Evolutionary conservation across 2,888 invertebrate genomes (phyloP).

Genomic region (Serrognathus titanus): DNA sequence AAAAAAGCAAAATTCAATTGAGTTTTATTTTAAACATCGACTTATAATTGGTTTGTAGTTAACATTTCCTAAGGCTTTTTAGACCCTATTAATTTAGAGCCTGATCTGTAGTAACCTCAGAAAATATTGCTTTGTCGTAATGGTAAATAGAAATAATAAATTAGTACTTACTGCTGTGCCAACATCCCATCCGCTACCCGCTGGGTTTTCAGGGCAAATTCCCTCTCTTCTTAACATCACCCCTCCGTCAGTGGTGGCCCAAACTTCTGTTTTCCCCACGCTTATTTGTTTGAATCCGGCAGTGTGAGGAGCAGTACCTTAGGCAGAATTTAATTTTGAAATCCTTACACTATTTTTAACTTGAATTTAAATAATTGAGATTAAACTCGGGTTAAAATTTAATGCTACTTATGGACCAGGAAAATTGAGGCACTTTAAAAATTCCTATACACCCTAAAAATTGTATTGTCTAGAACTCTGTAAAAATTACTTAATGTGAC

Average conservation of each 20-base stretch:
- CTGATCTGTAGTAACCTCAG: not conserved
- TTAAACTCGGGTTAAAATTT: too few species aligned
- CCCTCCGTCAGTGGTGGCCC: slow-evolving; percentile 73
- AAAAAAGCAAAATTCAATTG: not conserved
- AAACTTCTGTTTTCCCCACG: slow-evolving; percentile 66
- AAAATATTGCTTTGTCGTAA: not conserved
- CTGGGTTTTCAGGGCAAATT: slow-evolving; percentile 66
- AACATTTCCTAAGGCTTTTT: not conserved
- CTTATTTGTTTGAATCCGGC: slow-evolving; percentile 69
- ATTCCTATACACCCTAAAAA: too few species aligned
- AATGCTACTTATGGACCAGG: too few species aligned
- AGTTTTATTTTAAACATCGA: too few species aligned
- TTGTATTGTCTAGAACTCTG: too few species aligned
- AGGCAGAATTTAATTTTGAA: slow-evolving; percentile 3
- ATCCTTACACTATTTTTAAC: too few species aligned
- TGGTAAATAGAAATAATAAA: not conserved
- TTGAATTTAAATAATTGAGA: too few species aligned
- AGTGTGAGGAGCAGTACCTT: slow-evolving; percentile 43
- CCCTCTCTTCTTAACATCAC: slow-evolving; percentile 70
- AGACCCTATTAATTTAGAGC: not conserved
- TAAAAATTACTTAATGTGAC: too few species aligned
- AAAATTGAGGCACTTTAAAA: too few species aligned
- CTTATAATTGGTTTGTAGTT: too few species aligned
- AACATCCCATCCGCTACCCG: slow-evolving; percentile 76
- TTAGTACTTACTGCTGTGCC: slow-evolving; percentile 55